These are phyloP conservation scores for Ichneumoninae sp. DNA, from an alignment of 2,888 invertebrate species.

Conservation along the genomic window DNA sequence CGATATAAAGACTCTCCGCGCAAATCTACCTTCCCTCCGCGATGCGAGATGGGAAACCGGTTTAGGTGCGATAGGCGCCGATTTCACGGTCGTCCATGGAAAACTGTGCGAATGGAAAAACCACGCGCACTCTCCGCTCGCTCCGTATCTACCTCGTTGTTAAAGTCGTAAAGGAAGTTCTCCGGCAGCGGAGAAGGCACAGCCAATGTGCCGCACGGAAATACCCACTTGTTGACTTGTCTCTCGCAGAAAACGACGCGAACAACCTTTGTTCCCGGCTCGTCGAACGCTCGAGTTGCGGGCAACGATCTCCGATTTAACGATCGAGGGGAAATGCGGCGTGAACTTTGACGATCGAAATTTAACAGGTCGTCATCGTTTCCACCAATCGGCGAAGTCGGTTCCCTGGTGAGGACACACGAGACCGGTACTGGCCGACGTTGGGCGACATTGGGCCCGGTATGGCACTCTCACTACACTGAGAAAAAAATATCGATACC, in stretches of 20 bases:
- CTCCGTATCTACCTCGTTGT: constrained; percentile 49
- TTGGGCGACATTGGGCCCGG: too few species aligned
- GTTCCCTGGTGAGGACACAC: background rate
- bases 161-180: constrained; percentile 66
- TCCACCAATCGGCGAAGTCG: background rate
- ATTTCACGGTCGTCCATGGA: constrained; percentile 70
- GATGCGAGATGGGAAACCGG: constrained; percentile 64
- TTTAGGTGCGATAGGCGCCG: constrained; percentile 64
- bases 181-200: constrained; percentile 25
- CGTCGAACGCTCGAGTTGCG: constrained; percentile 7
- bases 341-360: background rate
- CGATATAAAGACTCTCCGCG: constrained; percentile 17
- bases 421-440: too few species aligned
- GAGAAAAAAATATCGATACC: too few species aligned
- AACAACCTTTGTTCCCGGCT: constrained; percentile 25
- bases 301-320: background rate
- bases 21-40: constrained; percentile 34
- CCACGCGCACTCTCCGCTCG: constrained; percentile 49
- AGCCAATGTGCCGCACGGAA: constrained; percentile 16
- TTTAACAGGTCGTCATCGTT: background rate
- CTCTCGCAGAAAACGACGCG: constrained; percentile 2
- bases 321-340: background rate
- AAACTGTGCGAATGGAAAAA: constrained; percentile 68
- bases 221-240: constrained; percentile 52
- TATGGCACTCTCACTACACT: background rate